Evolutionary conservation across 1,140 invertebrate species (phyloP), one percentile per base, ranked within the genome.

Genomic region (Scaptomyza graminum): DNA sequence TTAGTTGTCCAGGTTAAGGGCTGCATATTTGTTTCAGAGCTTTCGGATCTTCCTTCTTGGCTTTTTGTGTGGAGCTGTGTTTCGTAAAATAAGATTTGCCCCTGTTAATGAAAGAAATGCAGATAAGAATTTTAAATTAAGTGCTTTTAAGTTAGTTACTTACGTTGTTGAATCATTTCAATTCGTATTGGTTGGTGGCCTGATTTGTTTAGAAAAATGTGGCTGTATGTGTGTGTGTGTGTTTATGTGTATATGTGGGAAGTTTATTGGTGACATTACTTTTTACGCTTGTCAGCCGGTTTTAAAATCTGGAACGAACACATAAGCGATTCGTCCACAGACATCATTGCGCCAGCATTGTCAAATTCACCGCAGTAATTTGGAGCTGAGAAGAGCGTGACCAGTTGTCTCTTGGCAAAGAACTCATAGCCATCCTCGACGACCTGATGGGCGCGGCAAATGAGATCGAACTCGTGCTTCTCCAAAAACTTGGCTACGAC

Each of bases 331-430:
- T 99, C 99, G 93, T 99, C 99, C 54, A 99, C 99, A 75, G 97
- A 98, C 98, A 99, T 99, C 97, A 99, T 99, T 60, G 97, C 98
- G 69, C 93, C 94, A 59, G 99, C 99, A 92, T 99, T 99, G 92
- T 99, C 99, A 92, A 99, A 99, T 93, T 99, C 99, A 55, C 94
- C 94, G 93, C 99, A 99, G 92, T 99, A 99, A 93, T 99, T 99
- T 16, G 99, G 99, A 39, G 99, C 97, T 6, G 96, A 97, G 91
- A 99, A 99, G 16, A 99, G 93, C 7, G 99, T 99, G 15, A 99
- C 99, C 68, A 99, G 93, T 90, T 99, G 98, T 79, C 98, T 94
- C 93, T 99, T 99, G 1, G 98, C 98, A 91, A 99, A 99, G 92
- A 99, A 99, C 93, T 99, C 98, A 92, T 99, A 99, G 5, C 98